phyloP scores from a whole-genome alignment of 2,113 vertebrate species.

The Corydoras sp. region DNA sequence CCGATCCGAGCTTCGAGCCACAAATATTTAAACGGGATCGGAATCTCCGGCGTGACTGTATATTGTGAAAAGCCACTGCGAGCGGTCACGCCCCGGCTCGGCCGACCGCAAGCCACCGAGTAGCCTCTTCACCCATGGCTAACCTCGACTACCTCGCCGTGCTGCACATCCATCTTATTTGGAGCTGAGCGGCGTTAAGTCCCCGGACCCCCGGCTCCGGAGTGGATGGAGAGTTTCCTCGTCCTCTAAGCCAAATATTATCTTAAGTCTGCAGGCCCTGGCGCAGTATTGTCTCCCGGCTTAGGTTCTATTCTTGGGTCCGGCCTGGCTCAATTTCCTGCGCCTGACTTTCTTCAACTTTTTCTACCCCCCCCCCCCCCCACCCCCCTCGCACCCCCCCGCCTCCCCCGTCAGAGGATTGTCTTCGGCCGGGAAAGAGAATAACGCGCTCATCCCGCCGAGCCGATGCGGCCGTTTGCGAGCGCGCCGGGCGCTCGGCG shows the following conservation, averaged over 20 bases:
- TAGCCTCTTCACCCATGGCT: constrained; percentile 2
- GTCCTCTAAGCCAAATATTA: constrained; percentile 9
- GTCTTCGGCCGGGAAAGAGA: background rate
- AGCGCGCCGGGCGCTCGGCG: background rate
- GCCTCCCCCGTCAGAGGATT: background rate
- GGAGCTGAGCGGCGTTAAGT: background rate
- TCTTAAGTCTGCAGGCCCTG: constrained; percentile 16
- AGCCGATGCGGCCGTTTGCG: constrained; percentile 3
- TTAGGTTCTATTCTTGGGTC: constrained; percentile 20
- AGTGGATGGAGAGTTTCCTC: background rate
- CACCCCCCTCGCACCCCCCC: no score
- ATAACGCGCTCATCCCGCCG: constrained; percentile 1
- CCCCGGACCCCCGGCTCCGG: background rate
- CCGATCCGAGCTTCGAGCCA: background rate
- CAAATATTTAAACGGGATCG: no score
- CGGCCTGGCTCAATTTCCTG: constrained; percentile 4
- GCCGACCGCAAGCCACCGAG: background rate
- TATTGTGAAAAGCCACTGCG: background rate
- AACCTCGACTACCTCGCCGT: constrained; percentile 8
- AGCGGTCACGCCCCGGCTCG: background rate
- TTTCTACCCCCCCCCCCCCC: background rate
- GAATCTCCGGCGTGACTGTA: no score
- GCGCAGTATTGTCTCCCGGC: constrained; percentile 3
- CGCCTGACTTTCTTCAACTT: background rate
- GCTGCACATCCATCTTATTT: constrained; percentile 12